phyloP scores from a whole-genome alignment of 2,797 vertebrate species.

The Rhodeus uyekii region DNA sequence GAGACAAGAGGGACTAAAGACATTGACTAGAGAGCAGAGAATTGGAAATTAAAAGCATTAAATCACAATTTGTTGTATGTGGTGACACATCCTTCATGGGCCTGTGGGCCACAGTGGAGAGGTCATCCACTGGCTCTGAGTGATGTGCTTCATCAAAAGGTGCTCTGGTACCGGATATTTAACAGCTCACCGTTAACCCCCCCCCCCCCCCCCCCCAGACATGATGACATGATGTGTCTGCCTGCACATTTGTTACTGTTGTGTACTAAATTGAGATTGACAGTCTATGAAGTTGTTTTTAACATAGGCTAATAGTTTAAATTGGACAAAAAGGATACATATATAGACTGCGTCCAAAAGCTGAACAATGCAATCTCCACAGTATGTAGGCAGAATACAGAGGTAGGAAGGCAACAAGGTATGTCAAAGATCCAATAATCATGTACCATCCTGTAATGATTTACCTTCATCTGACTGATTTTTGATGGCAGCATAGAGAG shows the following conservation, averaged over 20 bases:
- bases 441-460: not conserved
- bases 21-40: constrained; percentile 79
- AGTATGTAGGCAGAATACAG: not conserved
- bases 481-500: not conserved
- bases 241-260: constrained; percentile 16
- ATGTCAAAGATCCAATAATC: not conserved
- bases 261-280: not conserved
- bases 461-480: not conserved
- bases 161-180: constrained; percentile 82
- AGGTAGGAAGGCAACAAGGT: not conserved
- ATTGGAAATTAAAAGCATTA: constrained; percentile 95
- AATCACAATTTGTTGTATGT: constrained; percentile 90
- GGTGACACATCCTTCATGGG: constrained; percentile 95
- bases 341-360: not conserved
- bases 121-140: constrained; percentile 90
- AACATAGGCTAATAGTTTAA: not conserved
- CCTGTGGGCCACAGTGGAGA: constrained; percentile 79
- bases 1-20: constrained; percentile 22
- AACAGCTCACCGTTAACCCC: constrained; percentile 78
- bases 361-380: not conserved
- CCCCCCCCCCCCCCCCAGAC: too few species aligned
- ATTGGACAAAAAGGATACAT: not conserved
- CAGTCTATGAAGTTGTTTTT: not conserved
- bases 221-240: not conserved
- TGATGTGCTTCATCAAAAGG: constrained; percentile 94